Conservation (phyloP, 2,113 vertebrate species). For the Galbula dea region DNA sequence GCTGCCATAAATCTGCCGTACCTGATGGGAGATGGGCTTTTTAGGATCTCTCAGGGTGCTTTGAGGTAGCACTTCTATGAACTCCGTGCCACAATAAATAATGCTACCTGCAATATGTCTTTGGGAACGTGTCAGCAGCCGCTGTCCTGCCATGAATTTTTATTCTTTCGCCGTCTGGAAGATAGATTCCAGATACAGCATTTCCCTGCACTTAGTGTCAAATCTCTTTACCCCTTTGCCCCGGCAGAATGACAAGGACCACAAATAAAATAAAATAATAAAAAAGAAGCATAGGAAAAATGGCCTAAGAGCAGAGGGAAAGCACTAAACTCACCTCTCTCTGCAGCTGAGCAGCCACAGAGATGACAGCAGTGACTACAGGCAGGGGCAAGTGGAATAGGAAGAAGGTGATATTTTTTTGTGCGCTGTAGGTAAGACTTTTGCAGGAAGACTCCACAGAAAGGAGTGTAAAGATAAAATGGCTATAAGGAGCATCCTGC, state of each 20-base stretch:
- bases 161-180: conserved; percentile 80
- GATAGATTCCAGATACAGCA: conserved; percentile 83
- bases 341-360: neutral
- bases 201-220: conserved; percentile 80
- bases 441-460: neutral
- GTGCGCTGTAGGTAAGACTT: neutral
- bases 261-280: conserved; percentile 80
- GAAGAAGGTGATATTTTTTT: neutral
- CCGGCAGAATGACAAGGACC: conserved; percentile 77
- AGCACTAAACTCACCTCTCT: conserved; percentile 26
- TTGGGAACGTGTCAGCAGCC: conserved; percentile 78
- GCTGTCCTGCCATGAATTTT: conserved; percentile 84
- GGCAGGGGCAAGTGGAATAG: neutral
- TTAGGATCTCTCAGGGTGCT: conserved; percentile 85
- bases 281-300: conserved; percentile 71
- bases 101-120: conserved; percentile 85
- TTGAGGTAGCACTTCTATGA: conserved; percentile 82
- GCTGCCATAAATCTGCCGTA: conserved; percentile 80
- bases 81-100: conserved; percentile 85
- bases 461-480: neutral
- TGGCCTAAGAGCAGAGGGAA: conserved; percentile 60
- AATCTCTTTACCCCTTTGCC: conserved; percentile 83
- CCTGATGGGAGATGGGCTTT: conserved; percentile 86
- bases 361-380: neutral
- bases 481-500: neutral